Evolutionary conservation across 2,113 vertebrate genomes (phyloP).

Genomic region (Oryzias curvinotus): DNA sequence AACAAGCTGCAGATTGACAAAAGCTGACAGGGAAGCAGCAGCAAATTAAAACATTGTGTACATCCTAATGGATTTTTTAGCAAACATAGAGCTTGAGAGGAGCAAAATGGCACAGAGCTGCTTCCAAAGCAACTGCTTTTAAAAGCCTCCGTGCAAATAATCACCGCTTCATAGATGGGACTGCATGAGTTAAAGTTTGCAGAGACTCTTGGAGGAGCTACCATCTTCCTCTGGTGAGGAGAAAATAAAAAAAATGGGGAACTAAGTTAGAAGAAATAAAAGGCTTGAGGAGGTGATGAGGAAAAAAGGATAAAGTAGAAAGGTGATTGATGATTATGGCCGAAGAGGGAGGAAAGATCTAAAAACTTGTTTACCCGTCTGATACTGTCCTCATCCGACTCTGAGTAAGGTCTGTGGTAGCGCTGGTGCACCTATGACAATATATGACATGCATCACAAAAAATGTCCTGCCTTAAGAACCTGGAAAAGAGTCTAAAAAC

Average conservation of each 20-base stretch:
- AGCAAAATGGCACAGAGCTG: conserved; percentile 1
- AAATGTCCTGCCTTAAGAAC: too few relatives aligned
- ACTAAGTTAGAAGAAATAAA: conserved; percentile 14
- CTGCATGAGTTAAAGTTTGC: conserved; percentile 40
- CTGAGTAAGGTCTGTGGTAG: conserved; percentile 77
- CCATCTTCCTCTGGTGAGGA: conserved; percentile 68
- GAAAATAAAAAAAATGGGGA: conserved; percentile 38
- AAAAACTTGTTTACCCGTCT: conserved; percentile 85
- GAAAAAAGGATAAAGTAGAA: conserved; percentile 9
- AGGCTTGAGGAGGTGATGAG: not conserved
- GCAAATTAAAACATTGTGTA: not conserved
- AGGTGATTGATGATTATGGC: conserved; percentile 18
- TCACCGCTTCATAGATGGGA: conserved; percentile 64
- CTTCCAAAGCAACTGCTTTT: conserved; percentile 2
- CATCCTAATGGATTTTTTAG: not conserved
- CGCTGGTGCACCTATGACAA: conserved; percentile 78
- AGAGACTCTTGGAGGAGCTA: conserved; percentile 62
- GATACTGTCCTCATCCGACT: conserved; percentile 95
- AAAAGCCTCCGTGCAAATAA: conserved; percentile 64
- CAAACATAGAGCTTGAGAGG: not conserved
- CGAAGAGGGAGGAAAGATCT: conserved; percentile 11
- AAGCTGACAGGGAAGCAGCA: not conserved
- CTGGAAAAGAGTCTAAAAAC: too few relatives aligned
- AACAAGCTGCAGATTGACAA: not conserved
- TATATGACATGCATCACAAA: conserved; percentile 60